phyloP scores from a whole-genome alignment of 2,888 invertebrate species.

The Trilocha varians region DNA sequence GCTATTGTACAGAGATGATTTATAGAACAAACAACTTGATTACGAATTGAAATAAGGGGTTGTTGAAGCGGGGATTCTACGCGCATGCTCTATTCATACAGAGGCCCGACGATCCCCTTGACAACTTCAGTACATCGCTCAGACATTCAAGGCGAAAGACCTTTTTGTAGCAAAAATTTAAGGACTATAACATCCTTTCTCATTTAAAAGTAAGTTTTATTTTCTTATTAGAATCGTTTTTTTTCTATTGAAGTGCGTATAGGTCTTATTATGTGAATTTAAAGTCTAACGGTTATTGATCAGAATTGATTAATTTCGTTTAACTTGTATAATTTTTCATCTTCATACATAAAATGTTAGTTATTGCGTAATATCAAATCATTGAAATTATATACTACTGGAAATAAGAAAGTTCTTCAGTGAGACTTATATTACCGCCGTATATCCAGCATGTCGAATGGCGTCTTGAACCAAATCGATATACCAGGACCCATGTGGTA shows the following conservation, averaged over 20 bases:
- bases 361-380: too few relatives aligned
- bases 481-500: conserved; percentile 35
- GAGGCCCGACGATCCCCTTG: conserved; percentile 40
- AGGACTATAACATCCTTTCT: conserved; percentile 61
- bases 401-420: not conserved
- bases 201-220: conserved; percentile 52
- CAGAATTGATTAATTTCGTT: not conserved
- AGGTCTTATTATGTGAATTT: too few relatives aligned
- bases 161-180: conserved; percentile 23
- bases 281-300: too few relatives aligned
- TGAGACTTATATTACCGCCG: not conserved
- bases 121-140: conserved; percentile 59
- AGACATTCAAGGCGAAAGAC: conserved; percentile 33
- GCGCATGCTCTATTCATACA: conserved; percentile 62
- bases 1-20: conserved; percentile 14
- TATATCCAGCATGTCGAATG: conserved; percentile 19
- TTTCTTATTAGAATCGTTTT: not conserved
- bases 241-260: too few relatives aligned
- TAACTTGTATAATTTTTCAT: not conserved
- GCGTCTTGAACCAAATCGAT: conserved; percentile 46
- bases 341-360: too few relatives aligned
- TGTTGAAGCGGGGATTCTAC: conserved; percentile 38
- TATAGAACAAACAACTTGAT: conserved; percentile 35
- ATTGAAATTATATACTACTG: too few relatives aligned
- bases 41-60: conserved; percentile 35